phyloP scores from a whole-genome alignment of 2,797 vertebrate species.

The Hoplostethus atlanticus region DNA sequence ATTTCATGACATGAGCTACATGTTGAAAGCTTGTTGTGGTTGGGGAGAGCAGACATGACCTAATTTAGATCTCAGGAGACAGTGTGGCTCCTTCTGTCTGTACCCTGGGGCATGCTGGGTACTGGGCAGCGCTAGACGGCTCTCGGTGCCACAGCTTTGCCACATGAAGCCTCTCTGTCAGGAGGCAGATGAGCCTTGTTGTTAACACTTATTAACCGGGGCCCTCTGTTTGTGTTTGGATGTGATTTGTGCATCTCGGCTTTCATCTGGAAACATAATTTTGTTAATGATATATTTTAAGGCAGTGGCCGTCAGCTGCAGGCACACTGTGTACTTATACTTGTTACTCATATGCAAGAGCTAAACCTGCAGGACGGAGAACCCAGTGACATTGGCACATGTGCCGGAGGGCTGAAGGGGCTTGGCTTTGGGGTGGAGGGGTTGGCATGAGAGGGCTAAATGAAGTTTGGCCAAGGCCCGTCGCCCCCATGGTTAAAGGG shows the following conservation, averaged over 20 bases:
- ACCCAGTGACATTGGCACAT: conserved; percentile 48
- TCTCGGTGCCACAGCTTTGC: conserved; percentile 24
- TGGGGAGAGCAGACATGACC: conserved; percentile 49
- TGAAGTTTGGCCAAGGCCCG: conserved; percentile 53
- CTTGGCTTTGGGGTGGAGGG: conserved; percentile 58
- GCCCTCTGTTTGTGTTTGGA: conserved; percentile 17
- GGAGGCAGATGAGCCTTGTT: conserved; percentile 23
- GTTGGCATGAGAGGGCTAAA: conserved; percentile 42
- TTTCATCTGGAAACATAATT: not conserved
- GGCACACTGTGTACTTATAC: too few species aligned
- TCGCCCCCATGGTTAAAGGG: conserved; percentile 60
- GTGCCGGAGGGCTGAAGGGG: not conserved
- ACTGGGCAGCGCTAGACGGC: conserved; percentile 48
- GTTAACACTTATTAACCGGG: conserved; percentile 39
- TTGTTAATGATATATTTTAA: not conserved
- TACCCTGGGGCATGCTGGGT: conserved; percentile 67
- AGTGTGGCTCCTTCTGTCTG: conserved; percentile 62
- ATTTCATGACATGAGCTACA: conserved; percentile 18
- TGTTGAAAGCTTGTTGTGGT: conserved; percentile 27
- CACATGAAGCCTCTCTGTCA: conserved; percentile 19
- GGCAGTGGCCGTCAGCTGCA: not conserved
- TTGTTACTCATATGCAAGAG: conserved; percentile 14
- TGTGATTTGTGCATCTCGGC: conserved; percentile 1
- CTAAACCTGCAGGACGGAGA: conserved; percentile 31
- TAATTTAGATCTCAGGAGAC: conserved; percentile 61